phyloP scores from a whole-genome alignment of 1,140 invertebrate species.

The Nylanderia fulva region DNA sequence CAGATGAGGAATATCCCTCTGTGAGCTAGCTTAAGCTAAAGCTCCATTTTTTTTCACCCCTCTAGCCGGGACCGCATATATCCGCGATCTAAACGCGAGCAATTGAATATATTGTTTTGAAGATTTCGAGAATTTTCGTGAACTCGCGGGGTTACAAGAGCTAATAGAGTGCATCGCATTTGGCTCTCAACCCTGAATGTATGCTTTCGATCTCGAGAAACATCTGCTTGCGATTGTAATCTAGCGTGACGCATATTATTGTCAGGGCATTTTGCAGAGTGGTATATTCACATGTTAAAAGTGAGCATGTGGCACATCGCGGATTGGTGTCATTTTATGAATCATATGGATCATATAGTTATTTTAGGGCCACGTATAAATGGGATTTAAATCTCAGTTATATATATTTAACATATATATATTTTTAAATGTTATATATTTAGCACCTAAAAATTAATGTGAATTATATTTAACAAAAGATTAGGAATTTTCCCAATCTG shows the following conservation, averaged over 20 bases:
- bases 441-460: no score
- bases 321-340: background rate
- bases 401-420: no score
- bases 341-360: background rate
- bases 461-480: no score
- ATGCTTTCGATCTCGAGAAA: background rate
- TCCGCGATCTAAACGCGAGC: no score
- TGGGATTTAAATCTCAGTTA: background rate
- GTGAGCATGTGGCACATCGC: background rate
- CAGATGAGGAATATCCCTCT: no score
- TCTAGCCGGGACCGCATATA: no score
- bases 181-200: background rate
- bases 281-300: background rate
- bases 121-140: no score
- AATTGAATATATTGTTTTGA: no score
- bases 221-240: conserved; percentile 24
- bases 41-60: no score
- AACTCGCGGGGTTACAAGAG: no score
- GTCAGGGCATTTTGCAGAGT: background rate
- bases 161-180: background rate
- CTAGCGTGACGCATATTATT: background rate
- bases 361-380: background rate
- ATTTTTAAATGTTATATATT: no score
- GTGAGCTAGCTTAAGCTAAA: no score
- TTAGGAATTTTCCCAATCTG: background rate